Conservation (phyloP, 2,888 invertebrate species). For the Lasioglossum leucozonium region DNA sequence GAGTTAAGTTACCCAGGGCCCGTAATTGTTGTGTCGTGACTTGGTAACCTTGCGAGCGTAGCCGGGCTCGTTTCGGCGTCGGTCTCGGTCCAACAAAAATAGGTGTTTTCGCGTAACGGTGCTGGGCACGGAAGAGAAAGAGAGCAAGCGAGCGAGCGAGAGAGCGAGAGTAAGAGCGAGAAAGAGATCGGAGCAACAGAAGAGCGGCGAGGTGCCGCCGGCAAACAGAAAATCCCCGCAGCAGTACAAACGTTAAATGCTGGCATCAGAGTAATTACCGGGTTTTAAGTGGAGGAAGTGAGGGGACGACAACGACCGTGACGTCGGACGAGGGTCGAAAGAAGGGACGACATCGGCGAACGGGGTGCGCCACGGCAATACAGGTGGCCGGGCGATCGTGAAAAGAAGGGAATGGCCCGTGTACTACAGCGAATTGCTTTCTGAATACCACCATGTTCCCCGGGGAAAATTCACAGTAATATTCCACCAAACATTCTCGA, state of each 20-base stretch:
- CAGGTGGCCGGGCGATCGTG: conserved; percentile 35
- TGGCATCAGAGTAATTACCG: conserved; percentile 76
- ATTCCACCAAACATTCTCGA: not conserved
- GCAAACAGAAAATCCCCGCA: conserved; percentile 61
- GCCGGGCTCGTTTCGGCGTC: not conserved
- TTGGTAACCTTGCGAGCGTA: conserved; percentile 39
- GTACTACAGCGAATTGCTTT: conserved; percentile 37
- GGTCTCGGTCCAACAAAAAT: conserved; percentile 18
- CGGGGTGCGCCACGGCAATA: conserved; percentile 51
- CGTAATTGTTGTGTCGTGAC: conserved; percentile 48
- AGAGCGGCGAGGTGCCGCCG: conserved; percentile 51
- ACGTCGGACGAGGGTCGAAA: conserved; percentile 63
- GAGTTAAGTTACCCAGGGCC: conserved; percentile 32
- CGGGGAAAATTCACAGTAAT: not conserved
- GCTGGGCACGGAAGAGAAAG: not conserved
- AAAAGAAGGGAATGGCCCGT: conserved; percentile 6
- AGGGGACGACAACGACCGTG: conserved; percentile 64
- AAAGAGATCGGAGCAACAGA: conserved; percentile 55
- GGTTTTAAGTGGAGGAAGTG: conserved; percentile 77
- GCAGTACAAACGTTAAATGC: conserved; percentile 71
- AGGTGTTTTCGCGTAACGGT: conserved; percentile 21
- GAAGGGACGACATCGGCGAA: conserved; percentile 54
- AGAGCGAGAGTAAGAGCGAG: not conserved
- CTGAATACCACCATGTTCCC: not conserved
- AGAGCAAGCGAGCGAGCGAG: not conserved